Percentiles rank a stretch among this genome's conserved stretches.
These are phyloP conservation scores for Solenodon paradoxus DNA, from an alignment of 2,113 vertebrate genomes.

Conservation along the genomic window DNA sequence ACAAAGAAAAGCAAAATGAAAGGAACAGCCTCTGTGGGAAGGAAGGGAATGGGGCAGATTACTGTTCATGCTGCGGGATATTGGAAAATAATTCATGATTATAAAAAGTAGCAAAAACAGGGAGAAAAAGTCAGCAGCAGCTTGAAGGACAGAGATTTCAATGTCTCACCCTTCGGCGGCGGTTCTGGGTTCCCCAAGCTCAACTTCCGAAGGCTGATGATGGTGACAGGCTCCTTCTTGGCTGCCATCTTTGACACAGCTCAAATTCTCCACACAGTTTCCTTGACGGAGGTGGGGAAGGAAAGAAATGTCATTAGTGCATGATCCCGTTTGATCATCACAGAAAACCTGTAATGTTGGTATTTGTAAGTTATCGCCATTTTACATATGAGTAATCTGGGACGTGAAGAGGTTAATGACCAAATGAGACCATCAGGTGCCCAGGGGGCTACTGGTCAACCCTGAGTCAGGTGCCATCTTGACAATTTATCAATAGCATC, in stretches of 20 bases:
- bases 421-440: not conserved
- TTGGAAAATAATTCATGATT: not conserved
- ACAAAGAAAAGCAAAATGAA: not conserved
- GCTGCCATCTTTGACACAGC: constrained; percentile 66
- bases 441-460: not conserved
- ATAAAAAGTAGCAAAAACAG: not conserved
- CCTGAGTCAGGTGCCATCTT: fast-evolving
- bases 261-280: not conserved
- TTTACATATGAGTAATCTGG: not conserved
- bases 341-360: not conserved
- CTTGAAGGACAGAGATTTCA: fast-evolving
- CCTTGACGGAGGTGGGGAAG: not conserved
- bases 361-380: not conserved
- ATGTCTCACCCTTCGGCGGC: constrained; percentile 68
- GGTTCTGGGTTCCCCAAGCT: constrained; percentile 42
- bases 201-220: constrained; percentile 74
- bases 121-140: not conserved
- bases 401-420: not conserved
- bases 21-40: not conserved
- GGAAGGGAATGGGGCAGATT: not conserved
- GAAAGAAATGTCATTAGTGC: fast-evolving
- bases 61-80: too few relatives aligned
- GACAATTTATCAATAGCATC: not conserved
- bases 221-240: constrained; percentile 52
- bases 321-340: not conserved